Evolutionary conservation across 2,797 vertebrate species (phyloP), one percentile per base, ranked within the genome.

Genomic region (Apogon hyalosoma): DNA sequence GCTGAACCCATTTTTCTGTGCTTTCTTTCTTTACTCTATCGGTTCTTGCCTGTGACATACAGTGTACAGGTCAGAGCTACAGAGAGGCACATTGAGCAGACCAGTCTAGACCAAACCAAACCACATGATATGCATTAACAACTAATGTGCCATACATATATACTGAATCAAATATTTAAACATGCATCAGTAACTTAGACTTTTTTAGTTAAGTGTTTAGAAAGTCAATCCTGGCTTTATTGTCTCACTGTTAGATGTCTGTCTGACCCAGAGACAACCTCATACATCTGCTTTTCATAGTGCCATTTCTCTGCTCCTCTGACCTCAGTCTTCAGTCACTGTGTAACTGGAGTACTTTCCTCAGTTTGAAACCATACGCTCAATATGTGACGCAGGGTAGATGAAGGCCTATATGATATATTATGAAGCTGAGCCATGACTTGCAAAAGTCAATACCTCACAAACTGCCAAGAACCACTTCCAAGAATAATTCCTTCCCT

Each of bases 231-330:
- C 28, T 58, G 59, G 46, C 55, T 28, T 7, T 42, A 19, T 48
- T 43, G 11, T 9, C 33, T 36, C 33, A 36, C 33, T 3, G 9
- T 36, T 36, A 36, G 33, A 31, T 7, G 5, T 31, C 7, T 31
- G 5, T 33, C 16, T 48, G 18, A 48, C 18, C n/a, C n/a, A 47
- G 19, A 46, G 39, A 14, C 52, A 69, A 53, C 36, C 38, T 58
- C 51, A 40, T 62, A 67, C 11, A 42, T 73, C 38, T 33, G 0
- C 42, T 33, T n/a, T 50, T 50, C 39, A 28, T 14, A 16, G 51
- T 82, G 80, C 67, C 56, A 51, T 69, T 58, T 68, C 50, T 63
- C 63, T 63, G 54, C 51, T 69, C 53, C 63, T 73, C 70, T 66
- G 78, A 77, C 54, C 68, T 72, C 56, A 18, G 1, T 28, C 52